These are phyloP conservation scores for Anseranas semipalmata DNA, from an alignment of 2,113 vertebrate genomes.

Conservation along the genomic window DNA sequence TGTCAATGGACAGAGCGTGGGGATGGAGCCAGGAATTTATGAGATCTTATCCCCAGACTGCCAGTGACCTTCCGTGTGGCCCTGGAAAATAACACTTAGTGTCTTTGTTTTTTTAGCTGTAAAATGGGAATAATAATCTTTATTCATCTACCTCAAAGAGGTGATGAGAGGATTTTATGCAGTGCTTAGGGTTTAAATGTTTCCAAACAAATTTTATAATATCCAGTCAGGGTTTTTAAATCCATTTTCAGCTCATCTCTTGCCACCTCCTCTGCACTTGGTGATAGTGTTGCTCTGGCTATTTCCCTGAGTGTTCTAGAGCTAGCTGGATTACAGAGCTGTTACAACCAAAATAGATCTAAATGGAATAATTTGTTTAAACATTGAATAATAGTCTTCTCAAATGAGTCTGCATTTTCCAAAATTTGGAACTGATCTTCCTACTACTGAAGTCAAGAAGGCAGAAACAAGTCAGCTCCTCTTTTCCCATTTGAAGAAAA, in stretches of 20 bases:
- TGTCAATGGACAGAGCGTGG: neutral
- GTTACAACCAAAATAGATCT: constrained; percentile 19
- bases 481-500: constrained; percentile 27
- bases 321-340: constrained; percentile 21
- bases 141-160: constrained; percentile 62
- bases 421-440: constrained; percentile 22
- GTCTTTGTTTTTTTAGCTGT: constrained; percentile 17
- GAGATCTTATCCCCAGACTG: neutral
- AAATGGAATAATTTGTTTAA: constrained; percentile 13
- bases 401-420: neutral
- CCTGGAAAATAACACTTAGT: constrained; percentile 38
- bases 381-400: neutral
- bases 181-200: constrained; percentile 46
- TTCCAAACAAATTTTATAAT: constrained; percentile 57
- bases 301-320: neutral
- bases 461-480: neutral
- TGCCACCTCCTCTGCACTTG: constrained; percentile 41
- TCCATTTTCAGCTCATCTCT: constrained; percentile 33
- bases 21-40: constrained; percentile 62
- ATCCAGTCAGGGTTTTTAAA: constrained; percentile 21
- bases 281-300: constrained; percentile 18
- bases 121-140: constrained; percentile 59
- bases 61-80: constrained; percentile 6
- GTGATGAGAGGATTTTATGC: constrained; percentile 58
- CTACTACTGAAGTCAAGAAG: constrained; percentile 2